Evolutionary conservation across 2,113 vertebrate species (phyloP).

Genomic region (Pygoscelis adeliae): DNA sequence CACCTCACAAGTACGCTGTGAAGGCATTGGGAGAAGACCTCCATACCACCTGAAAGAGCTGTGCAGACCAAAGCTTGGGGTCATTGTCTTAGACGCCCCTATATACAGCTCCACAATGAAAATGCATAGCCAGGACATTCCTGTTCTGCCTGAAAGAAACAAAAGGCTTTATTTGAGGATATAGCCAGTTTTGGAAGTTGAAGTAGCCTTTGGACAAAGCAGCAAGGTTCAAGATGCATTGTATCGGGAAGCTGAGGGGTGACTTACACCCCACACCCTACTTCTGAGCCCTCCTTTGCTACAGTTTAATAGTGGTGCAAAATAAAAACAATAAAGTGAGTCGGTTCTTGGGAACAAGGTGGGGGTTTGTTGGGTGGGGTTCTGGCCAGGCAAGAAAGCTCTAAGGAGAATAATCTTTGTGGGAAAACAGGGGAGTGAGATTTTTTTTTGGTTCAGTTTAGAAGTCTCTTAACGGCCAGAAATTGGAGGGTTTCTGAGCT

Average conservation of each 20-base stretch:
- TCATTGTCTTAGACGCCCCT: neutral
- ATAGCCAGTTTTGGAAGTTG: neutral
- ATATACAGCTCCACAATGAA: neutral
- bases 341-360: neutral
- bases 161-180: neutral
- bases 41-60: neutral
- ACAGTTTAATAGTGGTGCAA: neutral
- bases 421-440: neutral
- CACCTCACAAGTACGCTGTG: neutral
- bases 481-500: neutral
- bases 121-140: neutral
- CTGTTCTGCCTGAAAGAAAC: neutral
- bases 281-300: neutral
- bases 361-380: neutral
- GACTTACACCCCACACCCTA: neutral
- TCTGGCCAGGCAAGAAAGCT: neutral
- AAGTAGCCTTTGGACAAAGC: neutral
- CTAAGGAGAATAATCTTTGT: neutral
- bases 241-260: neutral
- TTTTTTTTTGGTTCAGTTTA: neutral
- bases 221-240: neutral
- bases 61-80: neutral
- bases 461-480: neutral
- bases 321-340: neutral
- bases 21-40: neutral